Base-by-base conservation (phyloP, 2,888 invertebrate genomes). In the Chaetogeoica ovagalla region DNA sequence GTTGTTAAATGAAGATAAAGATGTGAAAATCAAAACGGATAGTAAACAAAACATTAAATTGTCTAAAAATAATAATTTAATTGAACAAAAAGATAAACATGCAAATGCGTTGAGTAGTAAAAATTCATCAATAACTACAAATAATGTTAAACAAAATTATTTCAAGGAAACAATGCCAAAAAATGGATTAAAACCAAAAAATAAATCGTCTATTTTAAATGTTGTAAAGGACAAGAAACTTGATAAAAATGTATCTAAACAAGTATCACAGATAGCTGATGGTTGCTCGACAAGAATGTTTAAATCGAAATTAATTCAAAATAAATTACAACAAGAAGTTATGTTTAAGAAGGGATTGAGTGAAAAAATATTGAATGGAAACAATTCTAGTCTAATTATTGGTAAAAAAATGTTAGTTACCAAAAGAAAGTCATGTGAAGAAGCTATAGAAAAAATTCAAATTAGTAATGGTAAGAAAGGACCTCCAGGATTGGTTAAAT, bases 261-360 rank as follows among this genome's bases (percentile, higher is more conserved):
- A 69, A n/a, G 23, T 77, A 21, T 55, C 62, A 6, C 62, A 77
- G 17, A 11, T 70, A 23, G 9, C 37, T 19, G 63, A 63, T 55
- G 21, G 8, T 23, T 39, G 52, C 1, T 62, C 60, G 37, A 69
- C 21, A 43, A 77, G 70, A 62, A 19, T 3, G 23, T 19, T 15
- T 19, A 63, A 19, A 23, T 43, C 71, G 48, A 52, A 79, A 23
- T n/a, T 63, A 15, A 57, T 62, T 23, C 55, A 63, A 63, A 23
- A 63, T 23, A 63, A 79, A 62, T 13, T 43, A 15, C 55, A 63
- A 55, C 30, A 21, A n/a, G 69, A 21, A n/a, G 69, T 55, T 70
- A 55, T 70, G 8, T 4, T 62, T 19, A 55, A 60, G 37, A 77
- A 70, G 52, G 2, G 60, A 11, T 37, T 52, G 3, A 19, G 2